phyloP scores from a whole-genome alignment of 2,888 invertebrate genomes.

The Hermaeophaga mercurialis region DNA sequence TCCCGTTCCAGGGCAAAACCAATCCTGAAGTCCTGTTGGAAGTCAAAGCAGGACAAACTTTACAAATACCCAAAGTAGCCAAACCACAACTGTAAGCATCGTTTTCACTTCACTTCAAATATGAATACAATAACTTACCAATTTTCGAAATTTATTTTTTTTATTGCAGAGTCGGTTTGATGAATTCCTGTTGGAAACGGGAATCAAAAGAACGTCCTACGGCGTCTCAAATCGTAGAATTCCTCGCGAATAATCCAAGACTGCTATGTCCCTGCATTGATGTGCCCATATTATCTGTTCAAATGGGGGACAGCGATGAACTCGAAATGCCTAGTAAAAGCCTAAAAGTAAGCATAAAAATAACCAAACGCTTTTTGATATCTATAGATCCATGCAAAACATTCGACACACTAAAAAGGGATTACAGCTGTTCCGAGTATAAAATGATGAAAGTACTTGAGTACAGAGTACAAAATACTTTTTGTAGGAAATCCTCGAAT shows the following conservation, averaged over 20 bases:
- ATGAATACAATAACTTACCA: neutral
- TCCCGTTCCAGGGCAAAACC: constrained; percentile 86
- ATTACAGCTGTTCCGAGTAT: too few species aligned
- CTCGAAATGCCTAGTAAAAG: constrained; percentile 59
- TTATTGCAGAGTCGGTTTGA: constrained; percentile 68
- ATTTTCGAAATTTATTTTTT: constrained; percentile 2
- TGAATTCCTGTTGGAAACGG: constrained; percentile 80
- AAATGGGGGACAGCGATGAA: constrained; percentile 70
- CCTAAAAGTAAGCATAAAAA: constrained; percentile 31
- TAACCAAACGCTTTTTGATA: too few species aligned
- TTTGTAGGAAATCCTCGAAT: too few species aligned
- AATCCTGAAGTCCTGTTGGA: constrained; percentile 83
- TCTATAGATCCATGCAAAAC: too few species aligned
- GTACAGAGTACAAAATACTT: too few species aligned
- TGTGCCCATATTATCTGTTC: constrained; percentile 71
- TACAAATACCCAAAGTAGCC: constrained; percentile 76
- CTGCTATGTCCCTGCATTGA: constrained; percentile 81
- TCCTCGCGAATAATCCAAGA: constrained; percentile 76
- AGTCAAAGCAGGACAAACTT: constrained; percentile 76
- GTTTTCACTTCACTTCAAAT: too few species aligned
- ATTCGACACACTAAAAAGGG: too few species aligned
- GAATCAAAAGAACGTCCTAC: constrained; percentile 73
- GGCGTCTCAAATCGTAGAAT: constrained; percentile 80
- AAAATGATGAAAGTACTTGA: too few species aligned
- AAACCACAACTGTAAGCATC: constrained; percentile 78